Conservation (phyloP, 2,888 invertebrate species). For the Hedychridium roseum region DNA sequence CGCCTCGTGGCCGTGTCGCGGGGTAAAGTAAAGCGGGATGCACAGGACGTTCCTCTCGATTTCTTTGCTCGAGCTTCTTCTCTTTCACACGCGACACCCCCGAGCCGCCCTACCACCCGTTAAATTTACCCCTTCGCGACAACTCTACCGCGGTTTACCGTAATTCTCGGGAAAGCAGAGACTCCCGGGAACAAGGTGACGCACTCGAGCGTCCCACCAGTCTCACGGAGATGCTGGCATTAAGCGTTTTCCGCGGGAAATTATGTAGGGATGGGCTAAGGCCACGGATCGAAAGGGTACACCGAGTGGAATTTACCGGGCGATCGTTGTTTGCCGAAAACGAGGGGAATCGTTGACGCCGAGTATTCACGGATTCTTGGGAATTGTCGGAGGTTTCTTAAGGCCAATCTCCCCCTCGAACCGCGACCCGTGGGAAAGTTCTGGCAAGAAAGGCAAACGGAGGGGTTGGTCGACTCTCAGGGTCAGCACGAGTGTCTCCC, state of each 20-base stretch:
- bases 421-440: slow-evolving; percentile 46
- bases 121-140: slow-evolving; percentile 28
- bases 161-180: too few relatives aligned
- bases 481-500: slow-evolving; percentile 43
- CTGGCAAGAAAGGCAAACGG: slow-evolving; percentile 41
- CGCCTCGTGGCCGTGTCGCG: slow-evolving; percentile 41
- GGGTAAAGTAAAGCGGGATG: slow-evolving; percentile 36
- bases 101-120: slow-evolving; percentile 23
- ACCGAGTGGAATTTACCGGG: not conserved
- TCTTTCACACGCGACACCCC: slow-evolving; percentile 28
- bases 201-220: too few relatives aligned
- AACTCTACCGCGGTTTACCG: slow-evolving; percentile 13
- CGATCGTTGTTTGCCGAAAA: too few relatives aligned
- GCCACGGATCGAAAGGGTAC: too few relatives aligned
- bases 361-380: slow-evolving; percentile 25
- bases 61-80: slow-evolving; percentile 39
- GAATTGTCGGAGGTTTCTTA: slow-evolving; percentile 24
- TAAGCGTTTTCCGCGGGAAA: not conserved
- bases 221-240: too few relatives aligned
- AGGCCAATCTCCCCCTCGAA: slow-evolving; percentile 18
- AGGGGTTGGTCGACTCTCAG: slow-evolving; percentile 45
- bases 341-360: too few relatives aligned
- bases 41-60: slow-evolving; percentile 34
- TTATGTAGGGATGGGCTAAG: not conserved
- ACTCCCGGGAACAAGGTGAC: too few relatives aligned